These are phyloP conservation scores for Drosophila imparisetae DNA, from an alignment of 2,888 invertebrate genomes.

Conservation along the genomic window DNA sequence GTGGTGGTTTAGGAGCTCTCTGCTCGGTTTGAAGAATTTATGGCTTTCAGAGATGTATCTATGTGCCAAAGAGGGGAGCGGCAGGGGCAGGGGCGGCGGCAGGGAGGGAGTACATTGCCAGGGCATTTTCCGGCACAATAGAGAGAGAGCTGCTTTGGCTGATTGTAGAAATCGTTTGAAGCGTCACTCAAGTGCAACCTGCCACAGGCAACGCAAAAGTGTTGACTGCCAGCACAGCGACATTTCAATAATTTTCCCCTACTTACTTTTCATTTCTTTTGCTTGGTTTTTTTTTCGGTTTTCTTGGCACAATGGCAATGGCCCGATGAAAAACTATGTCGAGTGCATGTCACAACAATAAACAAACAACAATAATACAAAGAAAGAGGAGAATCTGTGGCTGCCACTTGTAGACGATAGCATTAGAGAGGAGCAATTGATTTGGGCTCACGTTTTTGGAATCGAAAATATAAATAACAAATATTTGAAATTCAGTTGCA, in stretches of 20 bases:
- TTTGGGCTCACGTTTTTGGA: background rate
- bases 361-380: slow-evolving; percentile 40
- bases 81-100: background rate
- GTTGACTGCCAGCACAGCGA: slow-evolving; percentile 56
- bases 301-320: slow-evolving; percentile 40
- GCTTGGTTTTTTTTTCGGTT: background rate
- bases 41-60: slow-evolving; percentile 80
- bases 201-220: slow-evolving; percentile 46
- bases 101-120: background rate
- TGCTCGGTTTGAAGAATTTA: slow-evolving; percentile 80
- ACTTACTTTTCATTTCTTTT: slow-evolving; percentile 4
- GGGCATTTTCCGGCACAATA: slow-evolving; percentile 27
- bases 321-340: slow-evolving; percentile 63
- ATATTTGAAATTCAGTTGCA: background rate
- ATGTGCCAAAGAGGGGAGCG: slow-evolving; percentile 37
- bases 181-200: slow-evolving; percentile 53
- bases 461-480: background rate
- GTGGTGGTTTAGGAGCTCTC: slow-evolving; percentile 67
- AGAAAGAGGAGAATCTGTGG: slow-evolving; percentile 18
- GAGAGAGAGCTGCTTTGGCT: slow-evolving; percentile 6
- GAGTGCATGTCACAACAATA: slow-evolving; percentile 57
- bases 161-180: slow-evolving; percentile 4
- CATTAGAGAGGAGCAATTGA: slow-evolving; percentile 39
- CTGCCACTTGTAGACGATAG: slow-evolving; percentile 17
- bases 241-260: slow-evolving; percentile 48